phyloP scores from a whole-genome alignment of 1,140 invertebrate species.

The Chionoecetes opilio region DNA sequence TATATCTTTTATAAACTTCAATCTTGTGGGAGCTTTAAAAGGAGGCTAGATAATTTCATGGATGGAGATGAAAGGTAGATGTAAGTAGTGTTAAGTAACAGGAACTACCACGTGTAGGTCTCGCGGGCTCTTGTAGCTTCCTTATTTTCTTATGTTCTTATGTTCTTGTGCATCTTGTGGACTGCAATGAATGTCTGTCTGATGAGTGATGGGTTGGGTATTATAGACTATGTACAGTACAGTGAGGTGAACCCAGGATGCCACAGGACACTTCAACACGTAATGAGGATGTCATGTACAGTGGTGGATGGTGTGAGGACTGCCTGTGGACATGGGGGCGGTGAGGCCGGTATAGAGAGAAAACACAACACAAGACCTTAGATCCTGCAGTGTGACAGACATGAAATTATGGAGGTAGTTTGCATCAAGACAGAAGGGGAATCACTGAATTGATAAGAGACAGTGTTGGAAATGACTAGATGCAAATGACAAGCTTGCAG shows the following conservation, averaged over 20 bases:
- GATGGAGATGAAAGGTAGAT: not conserved
- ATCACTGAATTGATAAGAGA: not conserved
- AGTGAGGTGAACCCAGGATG: not conserved
- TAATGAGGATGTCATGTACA: conserved; percentile 29
- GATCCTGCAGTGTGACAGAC: conserved; percentile 36
- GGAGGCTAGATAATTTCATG: not conserved
- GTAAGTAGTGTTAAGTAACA: no score
- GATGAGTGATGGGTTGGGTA: not conserved
- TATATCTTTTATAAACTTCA: no score
- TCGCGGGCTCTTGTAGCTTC: no score
- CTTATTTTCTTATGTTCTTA: no score
- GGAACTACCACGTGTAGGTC: no score
- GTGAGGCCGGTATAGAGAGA: not conserved
- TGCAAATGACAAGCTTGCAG: conserved; percentile 12
- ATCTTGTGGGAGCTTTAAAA: no score
- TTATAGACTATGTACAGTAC: conserved; percentile 4
- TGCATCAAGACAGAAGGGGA: conserved; percentile 27
- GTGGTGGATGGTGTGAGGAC: not conserved
- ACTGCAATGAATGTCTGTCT: conserved; percentile 17
- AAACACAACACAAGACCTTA: not conserved
- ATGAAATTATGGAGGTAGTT: conserved; percentile 35
- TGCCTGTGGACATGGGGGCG: not conserved
- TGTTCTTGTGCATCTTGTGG: not conserved
- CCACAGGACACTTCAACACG: no score
- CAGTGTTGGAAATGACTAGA: conserved; percentile 17